Base-by-base conservation (phyloP, 2,113 vertebrate genomes). In the Tachysurus fulvidraco region DNA sequence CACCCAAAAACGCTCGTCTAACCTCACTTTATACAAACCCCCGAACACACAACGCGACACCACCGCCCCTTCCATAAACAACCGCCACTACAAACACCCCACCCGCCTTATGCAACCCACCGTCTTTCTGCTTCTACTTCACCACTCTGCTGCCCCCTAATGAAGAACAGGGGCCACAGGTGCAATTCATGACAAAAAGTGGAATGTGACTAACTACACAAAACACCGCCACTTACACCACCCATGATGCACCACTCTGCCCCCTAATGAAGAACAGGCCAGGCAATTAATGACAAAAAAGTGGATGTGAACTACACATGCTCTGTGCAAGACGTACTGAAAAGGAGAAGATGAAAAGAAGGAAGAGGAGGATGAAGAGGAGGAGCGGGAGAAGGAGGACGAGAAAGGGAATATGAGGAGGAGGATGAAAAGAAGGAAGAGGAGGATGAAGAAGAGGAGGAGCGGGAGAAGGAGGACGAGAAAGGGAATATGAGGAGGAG, bases 181-280 rank as follows among this genome's bases (percentile, higher is more conserved):
- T n/a, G n/a, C n/a, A n/a, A n/a, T n/a, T n/a, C n/a, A n/a, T n/a
- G n/a, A n/a, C n/a, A n/a, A n/a, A n/a, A n/a, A n/a, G n/a, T n/a
- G n/a, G n/a, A n/a, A n/a, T n/a, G n/a, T n/a, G n/a, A n/a, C n/a
- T n/a, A n/a, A n/a, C n/a, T n/a, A n/a, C n/a, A n/a, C 93, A 94
- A 94, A 93, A 88, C 92, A 28, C 59, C 74, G 86, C 87, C 91
- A 90, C 91, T 86, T 91, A 90, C 92, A 91, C 90, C 89, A 87
- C 90, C 90, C 90, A 89, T 91, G 88, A 76, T 86, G 62, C 76
- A 88, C 90, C 90, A 91, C 93, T 93, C 93, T 91, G 93, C 86
- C 83, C 78, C 67, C 88, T 93, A 92, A 94, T 93, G 93, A 94
- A 90, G 91, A 93, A 93, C 76, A 74, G 88, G 85, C 74, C 86